Conservation (phyloP, 2,797 vertebrate genomes). For the Numenius phaeopus region DNA sequence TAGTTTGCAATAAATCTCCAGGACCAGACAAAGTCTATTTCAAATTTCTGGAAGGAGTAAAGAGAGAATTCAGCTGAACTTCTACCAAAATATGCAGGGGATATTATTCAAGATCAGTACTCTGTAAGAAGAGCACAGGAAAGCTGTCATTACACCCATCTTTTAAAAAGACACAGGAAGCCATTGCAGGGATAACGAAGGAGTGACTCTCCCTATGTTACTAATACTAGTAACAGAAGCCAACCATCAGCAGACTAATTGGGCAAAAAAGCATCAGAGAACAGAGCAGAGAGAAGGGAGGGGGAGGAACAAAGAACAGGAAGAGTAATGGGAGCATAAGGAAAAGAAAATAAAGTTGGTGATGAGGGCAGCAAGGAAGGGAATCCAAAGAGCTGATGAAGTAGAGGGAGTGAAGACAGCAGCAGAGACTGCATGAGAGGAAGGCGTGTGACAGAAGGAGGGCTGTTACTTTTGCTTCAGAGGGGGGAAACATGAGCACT, state of each 20-base stretch:
- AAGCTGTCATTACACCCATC: not conserved
- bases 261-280: not conserved
- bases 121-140: not conserved
- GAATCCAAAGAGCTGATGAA: not conserved
- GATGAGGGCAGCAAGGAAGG: not conserved
- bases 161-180: not conserved
- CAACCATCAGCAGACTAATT: not conserved
- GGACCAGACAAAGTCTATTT: not conserved
- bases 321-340: not conserved
- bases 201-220: not conserved
- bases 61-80: conserved; percentile 1
- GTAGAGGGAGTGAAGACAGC: not conserved
- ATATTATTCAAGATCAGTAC: not conserved
- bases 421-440: not conserved
- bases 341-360: not conserved
- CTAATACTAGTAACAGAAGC: not conserved
- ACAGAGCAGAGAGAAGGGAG: not conserved
- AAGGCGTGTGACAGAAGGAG: not conserved
- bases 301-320: not conserved
- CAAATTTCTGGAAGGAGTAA: conserved; percentile 5
- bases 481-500: not conserved
- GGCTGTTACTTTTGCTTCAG: not conserved
- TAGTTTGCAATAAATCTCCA: conserved; percentile 10
- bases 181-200: not conserved
- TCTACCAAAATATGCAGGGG: not conserved